Conservation (phyloP, 2,888 invertebrate species). For the Mythimna impura region DNA sequence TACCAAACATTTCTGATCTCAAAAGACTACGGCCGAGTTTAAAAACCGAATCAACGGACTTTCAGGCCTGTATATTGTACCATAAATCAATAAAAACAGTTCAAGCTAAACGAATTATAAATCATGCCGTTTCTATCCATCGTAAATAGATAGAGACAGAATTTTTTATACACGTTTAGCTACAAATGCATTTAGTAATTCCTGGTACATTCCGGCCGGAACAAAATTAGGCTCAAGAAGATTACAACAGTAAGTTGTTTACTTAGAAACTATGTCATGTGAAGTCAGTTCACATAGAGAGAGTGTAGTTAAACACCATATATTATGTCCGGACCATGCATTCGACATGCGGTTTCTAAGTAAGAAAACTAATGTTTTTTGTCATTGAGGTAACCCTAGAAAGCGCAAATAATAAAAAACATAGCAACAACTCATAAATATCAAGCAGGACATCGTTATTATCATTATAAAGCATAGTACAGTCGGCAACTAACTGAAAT, state of each 20-base stretch:
- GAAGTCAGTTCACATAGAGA: conserved; percentile 40
- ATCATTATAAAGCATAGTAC: conserved; percentile 38
- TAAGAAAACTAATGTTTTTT: conserved; percentile 60
- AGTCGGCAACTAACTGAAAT: conserved; percentile 34
- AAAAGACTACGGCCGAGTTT: background rate
- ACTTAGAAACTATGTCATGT: conserved; percentile 55
- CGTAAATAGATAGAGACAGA: background rate
- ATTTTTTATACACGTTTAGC: background rate
- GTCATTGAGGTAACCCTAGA: conserved; percentile 28
- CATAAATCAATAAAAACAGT: background rate
- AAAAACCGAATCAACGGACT: conserved; percentile 4
- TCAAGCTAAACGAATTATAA: background rate
- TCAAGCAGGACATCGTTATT: conserved; percentile 35
- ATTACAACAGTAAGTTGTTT: conserved; percentile 40
- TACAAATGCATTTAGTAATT: background rate
- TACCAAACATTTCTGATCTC: no score
- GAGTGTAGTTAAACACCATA: conserved; percentile 24
- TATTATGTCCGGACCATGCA: conserved; percentile 47
- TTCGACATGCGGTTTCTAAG: conserved; percentile 61
- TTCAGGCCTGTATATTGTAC: background rate
- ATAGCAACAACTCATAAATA: conserved; percentile 52
- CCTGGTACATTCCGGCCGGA: background rate
- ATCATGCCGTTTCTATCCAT: no score
- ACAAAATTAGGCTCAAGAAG: conserved; percentile 24
- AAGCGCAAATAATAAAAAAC: conserved; percentile 62